These are phyloP conservation scores for Eclectus roratus DNA, from an alignment of 2,113 vertebrate species.

Conservation along the genomic window DNA sequence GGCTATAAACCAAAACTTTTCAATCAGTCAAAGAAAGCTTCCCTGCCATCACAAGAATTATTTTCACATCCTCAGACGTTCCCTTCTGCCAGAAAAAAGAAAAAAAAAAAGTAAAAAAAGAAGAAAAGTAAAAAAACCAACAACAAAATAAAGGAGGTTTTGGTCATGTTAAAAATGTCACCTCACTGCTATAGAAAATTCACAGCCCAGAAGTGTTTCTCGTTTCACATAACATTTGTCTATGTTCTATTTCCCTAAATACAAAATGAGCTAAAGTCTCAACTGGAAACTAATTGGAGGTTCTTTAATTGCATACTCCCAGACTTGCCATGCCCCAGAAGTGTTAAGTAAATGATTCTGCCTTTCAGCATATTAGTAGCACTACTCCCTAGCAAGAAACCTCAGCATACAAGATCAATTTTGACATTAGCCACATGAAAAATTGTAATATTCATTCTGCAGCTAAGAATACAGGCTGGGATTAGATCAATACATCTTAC, in stretches of 20 bases:
- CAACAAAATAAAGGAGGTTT: not conserved
- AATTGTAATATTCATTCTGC: not conserved
- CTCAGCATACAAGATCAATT: not conserved
- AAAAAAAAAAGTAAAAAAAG: accelerated
- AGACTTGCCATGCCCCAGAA: not conserved
- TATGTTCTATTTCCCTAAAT: not conserved
- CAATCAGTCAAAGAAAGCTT: not conserved
- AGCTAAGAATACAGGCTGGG: not conserved
- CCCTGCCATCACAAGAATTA: not conserved
- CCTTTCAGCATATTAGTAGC: not conserved
- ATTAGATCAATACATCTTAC: not conserved
- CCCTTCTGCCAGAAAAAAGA: not conserved
- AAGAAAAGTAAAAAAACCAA: accelerated
- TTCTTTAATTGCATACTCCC: not conserved
- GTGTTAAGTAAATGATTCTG: not conserved
- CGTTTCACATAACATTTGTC: not conserved
- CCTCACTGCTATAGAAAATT: not conserved
- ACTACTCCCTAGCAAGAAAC: not conserved
- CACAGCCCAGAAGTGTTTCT: not conserved
- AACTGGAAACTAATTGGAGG: not conserved
- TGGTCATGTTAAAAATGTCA: not conserved
- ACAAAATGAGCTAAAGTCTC: not conserved
- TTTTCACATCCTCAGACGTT: not conserved
- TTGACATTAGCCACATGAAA: not conserved
- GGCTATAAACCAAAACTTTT: not conserved